Percentiles rank a stretch among this genome's conserved stretches.
These are phyloP conservation scores for Thalassophryne amazonica DNA, from an alignment of 2,797 vertebrate genomes.

Conservation along the genomic window DNA sequence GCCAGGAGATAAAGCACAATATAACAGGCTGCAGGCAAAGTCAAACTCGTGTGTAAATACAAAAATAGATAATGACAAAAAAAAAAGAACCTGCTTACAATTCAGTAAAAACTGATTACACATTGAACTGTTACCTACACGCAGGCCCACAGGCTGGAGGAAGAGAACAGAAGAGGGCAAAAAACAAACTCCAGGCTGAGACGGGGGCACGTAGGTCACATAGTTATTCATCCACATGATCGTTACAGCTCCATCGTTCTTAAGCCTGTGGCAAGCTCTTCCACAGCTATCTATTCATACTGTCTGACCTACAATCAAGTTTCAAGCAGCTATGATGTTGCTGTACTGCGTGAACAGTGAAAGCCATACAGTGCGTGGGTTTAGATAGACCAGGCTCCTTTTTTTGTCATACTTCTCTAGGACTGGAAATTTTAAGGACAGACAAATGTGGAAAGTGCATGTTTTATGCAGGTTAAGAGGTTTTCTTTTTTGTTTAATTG, in stretches of 20 bases:
- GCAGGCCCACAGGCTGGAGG: slow-evolving; percentile 9
- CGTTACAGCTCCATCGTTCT: slow-evolving; percentile 55
- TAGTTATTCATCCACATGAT: slow-evolving; percentile 57
- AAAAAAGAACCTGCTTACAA: no score
- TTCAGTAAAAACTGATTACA: not conserved
- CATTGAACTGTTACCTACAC: slow-evolving; percentile 15
- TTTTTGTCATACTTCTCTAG: no score
- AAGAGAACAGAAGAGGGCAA: slow-evolving; percentile 21
- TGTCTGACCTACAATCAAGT: slow-evolving; percentile 48
- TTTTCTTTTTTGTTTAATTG: no score
- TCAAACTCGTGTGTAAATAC: slow-evolving; percentile 8
- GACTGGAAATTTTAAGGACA: no score
- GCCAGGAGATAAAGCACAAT: slow-evolving; percentile 17
- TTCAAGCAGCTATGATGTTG: slow-evolving; percentile 5
- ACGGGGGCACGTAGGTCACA: slow-evolving; percentile 29
- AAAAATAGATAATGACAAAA: no score
- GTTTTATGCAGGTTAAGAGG: no score
- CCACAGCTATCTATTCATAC: slow-evolving; percentile 49
- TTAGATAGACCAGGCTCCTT: no score
- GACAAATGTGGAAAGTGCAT: no score
- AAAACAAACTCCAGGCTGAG: slow-evolving; percentile 23
- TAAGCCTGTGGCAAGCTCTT: slow-evolving; percentile 44
- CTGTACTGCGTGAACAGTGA: not conserved
- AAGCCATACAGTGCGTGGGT: not conserved
- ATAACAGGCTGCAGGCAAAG: slow-evolving; percentile 8